A percentile compares a stretch with the other conserved stretches of the same genome.
Conservation (phyloP, 2,888 invertebrate genomes). For the Drosophila merina region DNA sequence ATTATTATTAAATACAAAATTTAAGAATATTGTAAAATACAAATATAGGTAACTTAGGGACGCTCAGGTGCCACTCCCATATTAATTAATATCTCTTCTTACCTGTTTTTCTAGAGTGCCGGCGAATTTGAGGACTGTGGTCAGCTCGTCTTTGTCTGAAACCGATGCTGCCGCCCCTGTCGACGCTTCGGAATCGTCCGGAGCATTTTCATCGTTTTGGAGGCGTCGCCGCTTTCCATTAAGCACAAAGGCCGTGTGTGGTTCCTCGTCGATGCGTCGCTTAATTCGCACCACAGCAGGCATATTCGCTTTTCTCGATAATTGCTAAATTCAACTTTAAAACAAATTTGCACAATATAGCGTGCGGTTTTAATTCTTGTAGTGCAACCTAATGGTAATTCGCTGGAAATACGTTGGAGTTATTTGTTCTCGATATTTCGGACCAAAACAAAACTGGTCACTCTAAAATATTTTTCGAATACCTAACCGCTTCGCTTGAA, state of each 20-base stretch:
- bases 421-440: neutral
- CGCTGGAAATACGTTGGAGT: neutral
- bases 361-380: neutral
- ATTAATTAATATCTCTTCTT: neutral
- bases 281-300: conserved; percentile 89
- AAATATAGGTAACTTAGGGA: neutral
- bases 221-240: conserved; percentile 89
- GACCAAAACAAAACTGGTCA: neutral
- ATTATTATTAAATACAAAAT: neutral
- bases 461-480: neutral
- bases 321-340: neutral
- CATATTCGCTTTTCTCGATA: conserved; percentile 60
- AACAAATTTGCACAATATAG: neutral
- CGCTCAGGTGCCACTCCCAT: neutral
- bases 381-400: neutral
- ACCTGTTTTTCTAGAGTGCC: conserved; percentile 90
- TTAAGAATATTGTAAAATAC: no score
- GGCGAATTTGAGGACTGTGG: conserved; percentile 88
- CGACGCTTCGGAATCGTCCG: conserved; percentile 3
- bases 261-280: conserved; percentile 89
- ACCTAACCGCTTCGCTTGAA: neutral
- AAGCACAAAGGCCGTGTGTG: conserved; percentile 88
- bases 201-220: conserved; percentile 76
- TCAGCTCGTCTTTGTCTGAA: conserved; percentile 75
- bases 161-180: conserved; percentile 25